Evolutionary conservation across 2,888 invertebrate genomes (phyloP), one percentile per base, ranked within the genome.

Genomic region (Cryptocephalus moraei): DNA sequence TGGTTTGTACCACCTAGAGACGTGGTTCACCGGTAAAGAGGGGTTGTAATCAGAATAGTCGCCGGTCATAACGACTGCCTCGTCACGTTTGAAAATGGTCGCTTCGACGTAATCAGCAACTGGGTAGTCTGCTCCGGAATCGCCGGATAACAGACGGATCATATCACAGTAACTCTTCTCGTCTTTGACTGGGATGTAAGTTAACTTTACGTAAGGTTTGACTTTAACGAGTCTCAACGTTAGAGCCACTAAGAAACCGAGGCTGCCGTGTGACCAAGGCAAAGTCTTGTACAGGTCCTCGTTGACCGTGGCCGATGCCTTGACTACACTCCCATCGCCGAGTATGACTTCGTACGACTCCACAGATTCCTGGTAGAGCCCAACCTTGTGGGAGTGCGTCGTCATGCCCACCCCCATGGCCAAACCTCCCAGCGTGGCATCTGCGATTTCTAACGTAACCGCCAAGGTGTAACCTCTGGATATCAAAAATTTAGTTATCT

Each of bases 331-430:
- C 0, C 82, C 83, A 65, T 82, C 79, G 1, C 75, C 77, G 2
- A 81, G 66, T 2, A 84, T 75, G 0, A 83, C 77, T 58, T 84
- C 83, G 66, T 81, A 84, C 47, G 79, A 77, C 8, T 70, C 70
- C 42, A 84, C 74, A 1, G 76, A 78, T 64, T 84, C 84, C 60
- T 83, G 82, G 68, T 80, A 84, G 22, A 84, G 72, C 12, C 83
- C 83, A 9, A 78, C 79, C 63, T 81, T 81, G 66, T 84, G 83
- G 0, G 82, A 83, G 66, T 82, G 81, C 0, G 83, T 83, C 1
- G 83, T 83, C 83, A 84, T 84, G n/a, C 83, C 83, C 0, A 79
- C 79, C 10, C 36, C 36, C 62, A 84, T 73, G 0, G 83, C 83
- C 14, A 83, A 68, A 39, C 83, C 82, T 56, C 83, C 84, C 13